Evolutionary conservation across 2,113 vertebrate genomes (phyloP).

Genomic region (Rhipidura dahli): DNA sequence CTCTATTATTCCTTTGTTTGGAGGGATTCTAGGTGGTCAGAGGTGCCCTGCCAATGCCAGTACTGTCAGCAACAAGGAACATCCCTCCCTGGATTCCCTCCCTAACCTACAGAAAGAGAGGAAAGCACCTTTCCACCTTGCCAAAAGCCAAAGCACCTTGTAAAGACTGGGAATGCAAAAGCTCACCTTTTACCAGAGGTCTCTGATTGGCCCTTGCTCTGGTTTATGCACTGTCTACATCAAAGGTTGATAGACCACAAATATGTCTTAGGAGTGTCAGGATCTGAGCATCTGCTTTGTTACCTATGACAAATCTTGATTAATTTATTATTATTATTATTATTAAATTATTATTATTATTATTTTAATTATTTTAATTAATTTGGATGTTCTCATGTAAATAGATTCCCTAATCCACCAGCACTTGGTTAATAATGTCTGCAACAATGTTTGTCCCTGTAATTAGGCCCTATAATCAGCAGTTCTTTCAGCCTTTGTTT

Average conservation of each 20-base stretch:
- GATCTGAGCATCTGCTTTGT: background rate
- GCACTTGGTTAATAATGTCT: background rate
- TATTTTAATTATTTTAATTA: background rate
- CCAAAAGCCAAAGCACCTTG: background rate
- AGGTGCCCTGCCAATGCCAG: background rate
- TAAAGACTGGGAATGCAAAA: background rate
- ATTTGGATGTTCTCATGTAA: background rate
- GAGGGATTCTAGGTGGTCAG: background rate
- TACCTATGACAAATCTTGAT: background rate
- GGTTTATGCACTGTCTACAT: background rate
- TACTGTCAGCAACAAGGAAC: background rate
- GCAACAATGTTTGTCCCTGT: background rate
- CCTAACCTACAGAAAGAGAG: accelerated
- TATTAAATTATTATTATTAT: too few species aligned
- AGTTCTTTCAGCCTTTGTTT: background rate
- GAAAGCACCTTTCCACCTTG: background rate
- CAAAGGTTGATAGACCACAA: background rate
- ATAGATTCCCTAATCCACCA: background rate
- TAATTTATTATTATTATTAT: too few species aligned
- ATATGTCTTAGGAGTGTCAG: background rate
- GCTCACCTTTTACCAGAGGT: background rate
- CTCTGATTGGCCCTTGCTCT: background rate
- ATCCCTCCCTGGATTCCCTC: background rate
- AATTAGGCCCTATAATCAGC: background rate
- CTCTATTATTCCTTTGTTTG: background rate